Base-by-base conservation (phyloP, 2,797 vertebrate species). In the Trichosurus vulpecula region DNA sequence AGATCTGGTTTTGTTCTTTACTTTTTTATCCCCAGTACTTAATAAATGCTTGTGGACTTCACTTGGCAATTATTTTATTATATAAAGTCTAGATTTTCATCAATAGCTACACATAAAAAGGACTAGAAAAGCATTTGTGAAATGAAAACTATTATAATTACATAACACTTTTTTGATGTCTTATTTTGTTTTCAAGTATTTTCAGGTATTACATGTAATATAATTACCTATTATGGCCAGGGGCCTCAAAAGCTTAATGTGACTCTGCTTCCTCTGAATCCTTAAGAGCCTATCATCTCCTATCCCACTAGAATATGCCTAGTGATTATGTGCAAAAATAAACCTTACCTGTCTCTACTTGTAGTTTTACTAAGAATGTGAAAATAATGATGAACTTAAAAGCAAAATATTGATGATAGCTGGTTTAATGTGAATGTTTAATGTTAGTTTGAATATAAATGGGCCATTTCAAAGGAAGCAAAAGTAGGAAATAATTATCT, bases 321-420 rank as follows among this genome's bases (percentile, higher is more conserved):
- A 47, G 41, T 1, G 3, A 51, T 51, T 87, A 87, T 11, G 9
- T 10, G 4, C 9, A 87, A 87, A 87, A 51, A 25, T 51, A 11
- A 87, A 87, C 87, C 25, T 51, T 87, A 87, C 27, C 61, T 87
- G 22, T 87, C 22, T 47, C 51, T 95, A 90, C 3, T 92, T 90
- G 87, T 53, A 54, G 19, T 87, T 54, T 91, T 97, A 66, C 25
- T 94, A 55, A 96, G 97, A 94, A 61, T 47, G 6, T 94, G 57
- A 92, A 6, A 41, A 30, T 9, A 55, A 94, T 81, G 54, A 81
- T 27, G 53, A 41, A 90, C 13, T 94, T 4, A 91, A 56, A 93
- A 87, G 58, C 22, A 96, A 91, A 95, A 92, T 13, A 55, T 41
- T 16, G 47, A 19, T 74, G 91, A 94, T 5, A 87, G 16, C 22